A percentile compares a stretch with the other conserved stretches of the same genome.
Evolutionary conservation across 2,113 vertebrate genomes (phyloP).

Genomic region (Microcebus griseorufus): DNA sequence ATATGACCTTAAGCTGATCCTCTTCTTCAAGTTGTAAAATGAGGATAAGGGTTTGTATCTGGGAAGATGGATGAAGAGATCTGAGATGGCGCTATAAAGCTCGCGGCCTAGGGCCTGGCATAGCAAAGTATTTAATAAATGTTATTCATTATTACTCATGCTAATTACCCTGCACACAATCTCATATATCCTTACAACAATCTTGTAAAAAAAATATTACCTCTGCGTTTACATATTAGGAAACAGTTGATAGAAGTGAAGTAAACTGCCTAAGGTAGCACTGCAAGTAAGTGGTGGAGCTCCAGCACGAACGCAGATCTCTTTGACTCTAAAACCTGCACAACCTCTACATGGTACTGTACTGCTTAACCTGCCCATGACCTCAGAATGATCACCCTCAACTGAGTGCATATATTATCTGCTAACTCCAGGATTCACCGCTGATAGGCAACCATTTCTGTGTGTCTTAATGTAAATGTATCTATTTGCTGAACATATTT

Average conservation of each 20-base stretch:
- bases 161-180: neutral
- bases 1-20: neutral
- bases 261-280: neutral
- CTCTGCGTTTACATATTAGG: neutral
- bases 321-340: neutral
- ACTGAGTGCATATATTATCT: neutral
- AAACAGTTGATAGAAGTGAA: neutral
- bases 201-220: slow-evolving; percentile 25
- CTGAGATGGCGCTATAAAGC: neutral
- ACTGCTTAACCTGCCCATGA: neutral
- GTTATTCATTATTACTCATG: neutral
- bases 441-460: neutral
- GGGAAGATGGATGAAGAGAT: neutral
- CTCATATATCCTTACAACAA: neutral
- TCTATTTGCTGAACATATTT: neutral
- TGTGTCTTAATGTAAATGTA: neutral
- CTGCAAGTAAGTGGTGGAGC: neutral
- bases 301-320: neutral
- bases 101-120: neutral
- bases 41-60: neutral
- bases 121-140: neutral
- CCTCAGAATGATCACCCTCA: neutral
- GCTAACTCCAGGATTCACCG: neutral
- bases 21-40: neutral
- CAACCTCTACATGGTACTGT: neutral